Percentiles rank a stretch among this genome's conserved stretches.
Evolutionary conservation across 2,113 vertebrate genomes (phyloP).

Genomic region (human (Homo sapiens)): DNA sequence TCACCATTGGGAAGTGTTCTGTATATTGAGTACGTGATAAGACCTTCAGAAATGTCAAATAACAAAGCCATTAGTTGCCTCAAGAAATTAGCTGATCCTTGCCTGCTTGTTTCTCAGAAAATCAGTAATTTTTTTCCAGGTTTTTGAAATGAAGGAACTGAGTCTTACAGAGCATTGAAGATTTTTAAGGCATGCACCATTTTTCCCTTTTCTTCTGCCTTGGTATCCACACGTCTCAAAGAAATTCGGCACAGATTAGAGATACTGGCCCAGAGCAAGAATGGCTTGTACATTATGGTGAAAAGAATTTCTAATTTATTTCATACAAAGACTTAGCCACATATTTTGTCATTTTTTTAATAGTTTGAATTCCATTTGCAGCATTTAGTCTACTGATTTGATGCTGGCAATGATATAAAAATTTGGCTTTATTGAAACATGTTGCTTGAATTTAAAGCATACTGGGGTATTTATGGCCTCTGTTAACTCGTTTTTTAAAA

Average conservation of each 20-base stretch:
- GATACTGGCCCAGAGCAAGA: not conserved
- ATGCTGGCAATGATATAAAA: slow-evolving; percentile 9
- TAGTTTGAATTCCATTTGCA: slow-evolving; percentile 15
- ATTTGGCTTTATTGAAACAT: not conserved
- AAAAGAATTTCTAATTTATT: slow-evolving; percentile 60
- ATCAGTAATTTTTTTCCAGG: slow-evolving; percentile 48
- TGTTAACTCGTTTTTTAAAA: not conserved
- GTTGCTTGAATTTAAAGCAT: not conserved
- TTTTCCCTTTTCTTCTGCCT: not conserved
- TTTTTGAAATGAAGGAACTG: slow-evolving; percentile 31
- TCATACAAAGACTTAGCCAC: not conserved
- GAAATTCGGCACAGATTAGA: slow-evolving; percentile 28
- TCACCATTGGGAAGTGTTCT: not conserved
- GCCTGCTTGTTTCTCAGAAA: slow-evolving; percentile 55
- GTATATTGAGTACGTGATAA: not conserved
- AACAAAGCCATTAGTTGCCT: slow-evolving; percentile 41
- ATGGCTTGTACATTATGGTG: not conserved
- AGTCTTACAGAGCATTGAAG: not conserved
- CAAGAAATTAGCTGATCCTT: slow-evolving; percentile 51
- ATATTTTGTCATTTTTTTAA: not conserved
- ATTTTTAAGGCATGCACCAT: not conserved
- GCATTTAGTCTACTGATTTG: slow-evolving; percentile 45
- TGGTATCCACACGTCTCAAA: not conserved
- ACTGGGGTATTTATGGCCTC: not conserved
- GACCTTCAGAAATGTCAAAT: slow-evolving; percentile 53